Conservation (phyloP, 2,888 invertebrate genomes). For the Ceratothoa steindachneri region DNA sequence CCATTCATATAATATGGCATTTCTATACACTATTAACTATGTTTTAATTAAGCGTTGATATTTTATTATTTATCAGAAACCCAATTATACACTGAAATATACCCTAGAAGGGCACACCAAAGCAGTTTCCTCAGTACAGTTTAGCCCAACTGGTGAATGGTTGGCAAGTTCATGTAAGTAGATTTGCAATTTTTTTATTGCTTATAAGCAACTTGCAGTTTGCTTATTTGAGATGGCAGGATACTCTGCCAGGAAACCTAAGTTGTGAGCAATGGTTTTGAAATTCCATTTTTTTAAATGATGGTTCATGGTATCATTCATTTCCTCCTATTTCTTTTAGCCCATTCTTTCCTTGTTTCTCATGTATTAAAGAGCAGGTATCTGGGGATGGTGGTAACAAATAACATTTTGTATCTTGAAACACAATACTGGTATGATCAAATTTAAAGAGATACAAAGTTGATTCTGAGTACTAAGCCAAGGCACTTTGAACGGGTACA, state of each 20-base stretch:
- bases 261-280: background rate
- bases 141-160: conserved; percentile 99
- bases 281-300: too few species aligned
- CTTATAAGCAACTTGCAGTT: background rate
- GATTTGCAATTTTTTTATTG: conserved; percentile 7
- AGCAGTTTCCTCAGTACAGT: conserved; percentile 97
- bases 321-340: too few species aligned
- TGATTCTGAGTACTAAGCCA: too few species aligned
- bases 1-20: too few species aligned
- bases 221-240: conserved; percentile 4
- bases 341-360: too few species aligned
- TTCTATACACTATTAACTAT: background rate
- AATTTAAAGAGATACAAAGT: too few species aligned
- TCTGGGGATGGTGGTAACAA: too few species aligned
- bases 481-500: too few species aligned
- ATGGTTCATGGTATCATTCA: too few species aligned
- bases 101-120: conserved; percentile 97
- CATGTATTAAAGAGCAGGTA: too few species aligned
- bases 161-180: conserved; percentile 92
- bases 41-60: background rate
- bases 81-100: conserved; percentile 91
- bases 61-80: conserved; percentile 68
- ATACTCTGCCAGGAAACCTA: background rate
- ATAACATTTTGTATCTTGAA: too few species aligned
- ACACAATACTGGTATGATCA: too few species aligned